These are phyloP conservation scores for Seriola dumerili DNA, from an alignment of 2,113 vertebrate species.

Conservation along the genomic window DNA sequence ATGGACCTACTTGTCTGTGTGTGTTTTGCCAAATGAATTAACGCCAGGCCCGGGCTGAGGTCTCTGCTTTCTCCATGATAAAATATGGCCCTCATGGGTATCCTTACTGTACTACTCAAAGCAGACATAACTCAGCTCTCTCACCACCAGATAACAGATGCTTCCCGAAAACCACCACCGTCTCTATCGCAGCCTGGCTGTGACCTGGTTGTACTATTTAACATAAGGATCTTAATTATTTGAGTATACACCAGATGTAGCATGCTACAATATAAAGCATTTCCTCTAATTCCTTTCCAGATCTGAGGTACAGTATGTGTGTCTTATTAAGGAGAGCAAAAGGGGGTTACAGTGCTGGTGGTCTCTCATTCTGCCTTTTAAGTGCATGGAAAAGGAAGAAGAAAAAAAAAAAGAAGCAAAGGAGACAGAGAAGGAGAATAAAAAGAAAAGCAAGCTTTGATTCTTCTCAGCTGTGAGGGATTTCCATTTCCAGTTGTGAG, in stretches of 20 bases:
- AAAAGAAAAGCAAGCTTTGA: constrained; percentile 66
- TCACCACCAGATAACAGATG: constrained; percentile 74
- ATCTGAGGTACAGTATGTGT: constrained; percentile 63
- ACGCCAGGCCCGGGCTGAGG: constrained; percentile 67
- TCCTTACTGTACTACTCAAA: constrained; percentile 81
- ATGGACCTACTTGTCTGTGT: constrained; percentile 32
- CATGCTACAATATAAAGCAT: constrained; percentile 29
- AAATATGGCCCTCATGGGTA: constrained; percentile 82
- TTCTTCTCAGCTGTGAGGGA: constrained; percentile 73
- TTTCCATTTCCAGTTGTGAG: constrained; percentile 70
- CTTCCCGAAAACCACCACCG: constrained; percentile 28
- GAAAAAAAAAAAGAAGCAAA: background rate
- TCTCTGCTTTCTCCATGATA: constrained; percentile 75
- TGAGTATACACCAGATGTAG: constrained; percentile 28
- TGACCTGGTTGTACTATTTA: constrained; percentile 69
- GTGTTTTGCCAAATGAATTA: constrained; percentile 68
- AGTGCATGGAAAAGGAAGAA: constrained; percentile 50
- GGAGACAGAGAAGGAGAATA: constrained; percentile 51
- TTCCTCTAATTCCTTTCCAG: constrained; percentile 63
- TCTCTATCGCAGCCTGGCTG: constrained; percentile 14
- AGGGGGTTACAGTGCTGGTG: constrained; percentile 64
- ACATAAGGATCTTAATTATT: constrained; percentile 59
- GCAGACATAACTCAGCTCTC: constrained; percentile 82
- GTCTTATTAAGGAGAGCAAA: constrained; percentile 66
- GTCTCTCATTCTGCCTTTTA: constrained; percentile 70